These are phyloP conservation scores for Dysmachus trigonus DNA, from an alignment of 2,888 invertebrate species.

Conservation along the genomic window DNA sequence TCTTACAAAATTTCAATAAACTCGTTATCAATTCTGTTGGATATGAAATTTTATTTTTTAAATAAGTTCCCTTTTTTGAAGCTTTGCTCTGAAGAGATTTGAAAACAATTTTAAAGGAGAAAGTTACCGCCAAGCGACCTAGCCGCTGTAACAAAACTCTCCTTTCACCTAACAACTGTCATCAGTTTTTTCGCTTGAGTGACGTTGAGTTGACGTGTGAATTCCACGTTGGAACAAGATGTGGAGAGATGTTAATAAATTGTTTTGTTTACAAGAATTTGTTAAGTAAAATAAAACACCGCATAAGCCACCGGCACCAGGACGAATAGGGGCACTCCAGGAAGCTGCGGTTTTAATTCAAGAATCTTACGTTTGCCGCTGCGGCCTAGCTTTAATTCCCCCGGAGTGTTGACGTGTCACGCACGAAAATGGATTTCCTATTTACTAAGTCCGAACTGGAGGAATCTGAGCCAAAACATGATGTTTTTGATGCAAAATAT, in stretches of 20 bases:
- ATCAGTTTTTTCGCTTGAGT: not conserved
- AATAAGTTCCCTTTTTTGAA: not conserved
- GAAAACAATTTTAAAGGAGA: not conserved
- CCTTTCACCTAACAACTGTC: not conserved
- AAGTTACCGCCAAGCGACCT: not conserved
- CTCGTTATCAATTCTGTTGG: not conserved
- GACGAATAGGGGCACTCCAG: not conserved
- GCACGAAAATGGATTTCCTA: slow-evolving; percentile 43
- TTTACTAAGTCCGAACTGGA: slow-evolving; percentile 34
- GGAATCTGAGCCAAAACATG: slow-evolving; percentile 44
- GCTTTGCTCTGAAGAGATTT: not conserved
- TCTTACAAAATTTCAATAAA: not conserved
- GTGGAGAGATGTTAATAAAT: slow-evolving; percentile 10
- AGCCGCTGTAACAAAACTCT: not conserved
- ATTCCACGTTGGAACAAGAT: slow-evolving; percentile 37
- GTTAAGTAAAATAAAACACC: not conserved
- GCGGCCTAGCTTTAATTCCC: not conserved
- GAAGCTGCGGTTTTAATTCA: not conserved
- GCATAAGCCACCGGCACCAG: not conserved
- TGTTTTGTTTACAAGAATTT: slow-evolving; percentile 37
- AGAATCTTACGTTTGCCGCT: not conserved
- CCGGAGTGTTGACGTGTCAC: slow-evolving; percentile 20
- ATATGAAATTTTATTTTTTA: not conserved
- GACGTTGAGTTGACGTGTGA: slow-evolving; percentile 35
- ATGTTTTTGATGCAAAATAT: slow-evolving; percentile 11